Conservation (phyloP, 2,797 vertebrate genomes). For the Sandelia bainsii region DNA sequence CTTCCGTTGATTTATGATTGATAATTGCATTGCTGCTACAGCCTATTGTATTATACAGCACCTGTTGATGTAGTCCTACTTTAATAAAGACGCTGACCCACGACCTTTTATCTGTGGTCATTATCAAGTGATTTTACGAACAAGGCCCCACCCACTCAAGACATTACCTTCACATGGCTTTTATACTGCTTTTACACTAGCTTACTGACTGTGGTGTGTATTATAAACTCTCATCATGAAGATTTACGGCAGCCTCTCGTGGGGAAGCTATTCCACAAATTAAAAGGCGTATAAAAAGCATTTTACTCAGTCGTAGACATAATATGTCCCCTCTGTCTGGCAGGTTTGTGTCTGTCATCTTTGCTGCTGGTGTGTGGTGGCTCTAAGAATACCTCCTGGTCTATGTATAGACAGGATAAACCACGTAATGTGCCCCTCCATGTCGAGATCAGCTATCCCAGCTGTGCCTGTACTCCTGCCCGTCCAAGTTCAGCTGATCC, state of each 20-base stretch:
- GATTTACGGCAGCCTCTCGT: slow-evolving; percentile 31
- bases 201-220: slow-evolving; percentile 11
- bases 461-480: slow-evolving; percentile 50
- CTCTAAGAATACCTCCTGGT: slow-evolving; percentile 50
- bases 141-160: slow-evolving; percentile 6
- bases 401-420: slow-evolving; percentile 75
- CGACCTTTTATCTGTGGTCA: slow-evolving; percentile 25
- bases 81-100: slow-evolving; percentile 31
- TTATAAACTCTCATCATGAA: slow-evolving; percentile 42
- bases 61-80: slow-evolving; percentile 22
- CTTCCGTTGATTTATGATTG: slow-evolving; percentile 1
- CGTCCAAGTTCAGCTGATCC: slow-evolving; percentile 55
- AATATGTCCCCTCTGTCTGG: slow-evolving; percentile 21
- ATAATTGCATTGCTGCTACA: slow-evolving; percentile 15
- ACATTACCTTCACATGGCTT: slow-evolving; percentile 32
- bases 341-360: slow-evolving; percentile 36
- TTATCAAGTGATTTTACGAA: slow-evolving; percentile 39
- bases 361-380: slow-evolving; percentile 11
- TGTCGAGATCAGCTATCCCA: slow-evolving; percentile 56
- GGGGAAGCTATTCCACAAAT: slow-evolving; percentile 27
- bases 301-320: slow-evolving; percentile 15
- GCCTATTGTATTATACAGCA: slow-evolving; percentile 26
- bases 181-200: slow-evolving; percentile 21
- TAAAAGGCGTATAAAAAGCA: slow-evolving; percentile 30
- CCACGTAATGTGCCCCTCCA: slow-evolving; percentile 48